Percentiles rank a stretch among this genome's conserved stretches.
phyloP scores from a whole-genome alignment of 2,888 invertebrate genomes.

The Anoncus sp. region DNA sequence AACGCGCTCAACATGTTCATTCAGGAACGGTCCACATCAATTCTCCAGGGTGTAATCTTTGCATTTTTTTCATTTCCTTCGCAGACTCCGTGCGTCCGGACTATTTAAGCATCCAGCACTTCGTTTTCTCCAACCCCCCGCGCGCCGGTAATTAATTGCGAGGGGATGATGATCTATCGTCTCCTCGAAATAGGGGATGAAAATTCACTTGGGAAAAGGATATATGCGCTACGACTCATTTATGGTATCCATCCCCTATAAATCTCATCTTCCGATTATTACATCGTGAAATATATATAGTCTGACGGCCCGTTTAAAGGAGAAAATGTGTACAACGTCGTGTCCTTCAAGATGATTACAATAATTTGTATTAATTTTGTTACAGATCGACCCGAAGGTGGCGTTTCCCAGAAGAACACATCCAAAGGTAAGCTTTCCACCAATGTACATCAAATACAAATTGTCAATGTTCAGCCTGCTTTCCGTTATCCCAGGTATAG shows the following conservation, averaged over 20 bases:
- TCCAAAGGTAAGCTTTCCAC: slow-evolving; percentile 93
- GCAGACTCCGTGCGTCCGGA: slow-evolving; percentile 8
- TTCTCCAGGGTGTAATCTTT: background rate
- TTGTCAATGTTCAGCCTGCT: too few species aligned
- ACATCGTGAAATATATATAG: background rate
- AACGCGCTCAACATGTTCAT: background rate
- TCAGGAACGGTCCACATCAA: background rate
- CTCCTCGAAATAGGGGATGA: background rate
- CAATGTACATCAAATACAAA: background rate
- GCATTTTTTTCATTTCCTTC: background rate
- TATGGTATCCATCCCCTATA: background rate
- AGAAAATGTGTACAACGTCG: background rate
- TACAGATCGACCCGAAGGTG: slow-evolving; percentile 99
- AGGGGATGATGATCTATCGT: slow-evolving; percentile 2
- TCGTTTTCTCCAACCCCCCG: slow-evolving; percentile 60
- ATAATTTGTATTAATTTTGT: slow-evolving; percentile 81
- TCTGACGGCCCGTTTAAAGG: background rate
- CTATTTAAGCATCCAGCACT: slow-evolving; percentile 62
- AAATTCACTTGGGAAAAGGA: background rate
- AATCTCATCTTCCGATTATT: background rate
- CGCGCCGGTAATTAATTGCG: slow-evolving; percentile 70
- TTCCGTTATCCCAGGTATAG: too few species aligned
- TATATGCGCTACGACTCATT: background rate
- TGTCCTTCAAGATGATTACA: background rate
- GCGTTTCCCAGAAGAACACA: slow-evolving; percentile 99